A percentile compares a stretch with the other conserved stretches of the same genome.
These are phyloP conservation scores for Gallinago nigripennis DNA, from an alignment of 2,797 vertebrate species.

Conservation along the genomic window DNA sequence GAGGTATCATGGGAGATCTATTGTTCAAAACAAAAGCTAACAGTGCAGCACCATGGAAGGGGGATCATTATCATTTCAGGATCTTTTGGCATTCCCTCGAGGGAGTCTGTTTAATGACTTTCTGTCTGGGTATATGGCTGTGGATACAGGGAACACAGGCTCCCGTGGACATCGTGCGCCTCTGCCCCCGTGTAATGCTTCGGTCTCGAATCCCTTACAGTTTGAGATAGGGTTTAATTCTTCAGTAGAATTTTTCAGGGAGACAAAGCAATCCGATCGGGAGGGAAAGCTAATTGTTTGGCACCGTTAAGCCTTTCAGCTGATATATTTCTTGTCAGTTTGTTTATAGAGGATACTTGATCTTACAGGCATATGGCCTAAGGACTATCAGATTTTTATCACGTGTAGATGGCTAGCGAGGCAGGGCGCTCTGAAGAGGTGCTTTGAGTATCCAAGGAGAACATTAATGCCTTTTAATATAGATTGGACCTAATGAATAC, in stretches of 20 bases:
- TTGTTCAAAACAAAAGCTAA: conserved; percentile 71
- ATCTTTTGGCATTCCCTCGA: conserved; percentile 25
- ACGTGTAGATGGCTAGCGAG: neutral
- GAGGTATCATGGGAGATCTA: conserved; percentile 57
- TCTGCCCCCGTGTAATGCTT: accelerated
- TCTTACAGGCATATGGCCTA: neutral
- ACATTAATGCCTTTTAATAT: neutral
- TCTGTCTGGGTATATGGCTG: neutral
- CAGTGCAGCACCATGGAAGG: conserved; percentile 18
- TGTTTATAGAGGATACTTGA: conserved; percentile 14
- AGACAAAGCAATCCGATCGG: neutral
- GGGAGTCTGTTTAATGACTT: neutral
- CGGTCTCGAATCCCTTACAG: neutral
- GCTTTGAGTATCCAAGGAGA: neutral
- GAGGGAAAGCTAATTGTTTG: neutral
- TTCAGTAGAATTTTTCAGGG: neutral
- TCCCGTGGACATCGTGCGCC: neutral
- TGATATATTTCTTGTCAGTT: neutral
- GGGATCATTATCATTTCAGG: conserved; percentile 21
- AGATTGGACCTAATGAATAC: neutral
- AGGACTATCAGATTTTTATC: neutral
- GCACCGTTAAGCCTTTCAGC: neutral
- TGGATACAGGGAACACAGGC: neutral
- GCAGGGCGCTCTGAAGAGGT: neutral
- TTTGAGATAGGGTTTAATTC: neutral